A percentile compares a stretch with the other conserved stretches of the same genome.
Conservation (phyloP, 2,888 invertebrate species). For the Melieria omissa region DNA sequence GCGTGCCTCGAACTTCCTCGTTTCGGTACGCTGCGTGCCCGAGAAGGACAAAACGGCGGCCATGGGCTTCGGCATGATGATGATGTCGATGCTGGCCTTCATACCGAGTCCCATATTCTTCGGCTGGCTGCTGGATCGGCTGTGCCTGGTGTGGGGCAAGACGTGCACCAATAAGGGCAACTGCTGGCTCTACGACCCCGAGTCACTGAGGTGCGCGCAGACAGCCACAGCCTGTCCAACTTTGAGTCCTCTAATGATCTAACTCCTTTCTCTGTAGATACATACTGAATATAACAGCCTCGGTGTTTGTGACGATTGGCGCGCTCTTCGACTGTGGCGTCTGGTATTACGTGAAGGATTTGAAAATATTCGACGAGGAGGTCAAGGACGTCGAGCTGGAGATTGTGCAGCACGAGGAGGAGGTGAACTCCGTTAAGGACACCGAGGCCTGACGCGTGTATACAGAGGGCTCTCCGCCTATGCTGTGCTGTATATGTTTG, state of each 20-base stretch:
- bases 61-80: conserved; percentile 76
- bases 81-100: conserved; percentile 78
- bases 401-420: conserved; percentile 63
- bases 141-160: conserved; percentile 80
- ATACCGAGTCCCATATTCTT: conserved; percentile 82
- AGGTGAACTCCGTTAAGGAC: conserved; percentile 59
- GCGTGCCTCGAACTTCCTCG: conserved; percentile 73
- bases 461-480: not conserved
- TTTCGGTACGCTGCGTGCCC: conserved; percentile 75
- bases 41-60: conserved; percentile 79
- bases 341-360: conserved; percentile 76
- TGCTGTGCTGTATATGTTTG: not conserved
- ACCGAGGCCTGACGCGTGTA: conserved; percentile 54
- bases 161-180: conserved; percentile 77
- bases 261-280: conserved; percentile 64
- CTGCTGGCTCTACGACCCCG: conserved; percentile 80
- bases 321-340: conserved; percentile 75
- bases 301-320: conserved; percentile 74
- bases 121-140: conserved; percentile 74
- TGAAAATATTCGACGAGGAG: conserved; percentile 77
- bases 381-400: conserved; percentile 63
- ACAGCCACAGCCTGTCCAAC: not conserved
- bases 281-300: conserved; percentile 74
- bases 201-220: conserved; percentile 67
- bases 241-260: not conserved